Conservation (phyloP, 2,888 invertebrate species). For the Sarcophaga caerulescens region DNA sequence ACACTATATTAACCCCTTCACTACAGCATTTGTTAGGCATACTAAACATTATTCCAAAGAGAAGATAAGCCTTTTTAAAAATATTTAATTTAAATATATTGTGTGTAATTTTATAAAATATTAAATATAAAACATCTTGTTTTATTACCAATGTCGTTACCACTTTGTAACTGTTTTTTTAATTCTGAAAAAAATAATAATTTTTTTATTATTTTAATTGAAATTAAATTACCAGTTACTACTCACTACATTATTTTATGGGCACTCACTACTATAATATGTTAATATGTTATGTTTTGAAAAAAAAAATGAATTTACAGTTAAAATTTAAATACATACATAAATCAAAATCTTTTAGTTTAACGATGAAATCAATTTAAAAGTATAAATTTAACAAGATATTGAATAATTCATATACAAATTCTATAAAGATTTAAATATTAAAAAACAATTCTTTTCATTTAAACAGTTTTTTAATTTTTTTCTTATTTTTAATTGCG, state of each 20-base stretch:
- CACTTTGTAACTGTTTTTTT: slow-evolving; percentile 43
- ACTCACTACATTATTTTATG: background rate
- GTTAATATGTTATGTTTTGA: slow-evolving; percentile 20
- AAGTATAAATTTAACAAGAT: background rate
- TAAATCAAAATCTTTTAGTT: slow-evolving; percentile 36
- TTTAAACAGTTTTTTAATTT: background rate
- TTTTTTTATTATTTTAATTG: slow-evolving; percentile 16
- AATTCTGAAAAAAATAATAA: background rate
- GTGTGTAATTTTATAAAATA: background rate
- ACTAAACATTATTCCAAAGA: background rate
- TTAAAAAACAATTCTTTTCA: background rate
- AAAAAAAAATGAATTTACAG: slow-evolving; percentile 22
- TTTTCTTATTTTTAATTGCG: background rate
- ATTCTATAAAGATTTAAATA: background rate
- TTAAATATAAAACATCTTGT: slow-evolving; percentile 1
- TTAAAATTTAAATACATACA: slow-evolving; percentile 44
- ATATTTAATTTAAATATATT: slow-evolving; percentile 14
- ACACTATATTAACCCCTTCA: background rate
- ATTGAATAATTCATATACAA: too few species aligned
- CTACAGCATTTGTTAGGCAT: slow-evolving; percentile 2
- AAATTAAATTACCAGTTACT: slow-evolving; percentile 31
- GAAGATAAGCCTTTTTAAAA: background rate
- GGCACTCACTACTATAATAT: background rate
- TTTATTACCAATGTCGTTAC: slow-evolving; percentile 45
- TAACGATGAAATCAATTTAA: background rate